Evolutionary conservation across 2,797 vertebrate genomes (phyloP).

Genomic region (Crypturellus tataupa): DNA sequence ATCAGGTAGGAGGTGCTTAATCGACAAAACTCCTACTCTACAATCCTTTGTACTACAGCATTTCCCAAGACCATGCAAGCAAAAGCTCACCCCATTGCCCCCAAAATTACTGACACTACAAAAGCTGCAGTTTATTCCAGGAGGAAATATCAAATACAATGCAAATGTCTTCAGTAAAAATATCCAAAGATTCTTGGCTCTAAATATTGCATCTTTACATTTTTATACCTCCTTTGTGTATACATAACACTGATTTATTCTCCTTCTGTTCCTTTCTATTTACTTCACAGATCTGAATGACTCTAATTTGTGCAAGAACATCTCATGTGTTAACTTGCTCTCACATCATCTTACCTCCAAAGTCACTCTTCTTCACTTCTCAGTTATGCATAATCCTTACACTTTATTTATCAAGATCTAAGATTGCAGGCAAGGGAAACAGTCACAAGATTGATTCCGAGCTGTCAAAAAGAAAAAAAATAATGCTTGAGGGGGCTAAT

Average conservation of each 20-base stretch:
- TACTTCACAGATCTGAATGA: not conserved
- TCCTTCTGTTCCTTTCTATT: not conserved
- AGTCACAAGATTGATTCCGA: constrained; percentile 28
- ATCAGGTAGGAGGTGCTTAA: not conserved
- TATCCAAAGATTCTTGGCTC: not conserved
- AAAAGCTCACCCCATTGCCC: not conserved
- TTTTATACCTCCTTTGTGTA: not conserved
- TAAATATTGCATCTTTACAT: not conserved
- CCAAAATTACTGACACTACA: not conserved
- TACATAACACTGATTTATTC: not conserved
- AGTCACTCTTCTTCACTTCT: not conserved
- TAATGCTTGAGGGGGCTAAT: constrained; percentile 9
- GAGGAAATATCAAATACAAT: not conserved
- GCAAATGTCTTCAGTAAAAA: not conserved
- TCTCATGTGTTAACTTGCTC: not conserved
- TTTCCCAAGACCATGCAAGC: not conserved
- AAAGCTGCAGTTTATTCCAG: not conserved
- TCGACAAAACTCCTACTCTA: not conserved
- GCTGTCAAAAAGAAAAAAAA: constrained; percentile 17
- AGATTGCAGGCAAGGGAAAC: not conserved
- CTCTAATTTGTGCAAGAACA: not conserved
- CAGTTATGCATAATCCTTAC: not conserved
- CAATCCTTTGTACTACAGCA: not conserved
- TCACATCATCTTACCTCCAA: not conserved
- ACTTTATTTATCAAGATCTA: constrained; percentile 20